Base-by-base conservation (phyloP, 2,888 invertebrate species). In the Drosophila borborema region DNA sequence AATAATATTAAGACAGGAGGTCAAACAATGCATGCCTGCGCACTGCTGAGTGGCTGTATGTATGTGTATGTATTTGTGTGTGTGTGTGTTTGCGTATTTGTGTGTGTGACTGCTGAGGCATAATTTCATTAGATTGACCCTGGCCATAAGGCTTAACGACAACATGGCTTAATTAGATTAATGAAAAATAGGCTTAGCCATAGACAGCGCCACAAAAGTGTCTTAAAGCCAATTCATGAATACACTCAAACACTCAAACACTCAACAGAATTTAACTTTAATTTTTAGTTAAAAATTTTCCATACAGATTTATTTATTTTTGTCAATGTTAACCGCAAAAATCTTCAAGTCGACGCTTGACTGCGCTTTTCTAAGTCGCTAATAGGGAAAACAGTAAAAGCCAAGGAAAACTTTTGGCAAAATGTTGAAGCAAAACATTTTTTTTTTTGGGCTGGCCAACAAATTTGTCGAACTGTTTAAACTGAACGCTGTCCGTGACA, bases 61-160 rank as follows among this genome's bases (percentile, higher is more conserved):
- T 53, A 14, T 51, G 14, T 56, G 63, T 77, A 68, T 64, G 28
- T 49, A 1, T 48, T 20, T 54, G 63, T 74, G 69, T n/a, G 18
- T 43, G 2, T 54, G 69, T 74, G 45, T 65, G 45, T 55, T 36
- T 16, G 16, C 10, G 18, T 18, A 2, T 43, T 43, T 49, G 3
- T 54, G 41, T 54, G 41, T 55, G 65, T 75, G 72, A 45, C 54
- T 76, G 67, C 53, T 81, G 77, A 70, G 53, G 70, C 74, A 77
- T 86, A 86, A 83, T 86, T 82, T 72, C 67, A 82, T 82, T 85
- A 74, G 71, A 73, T 74, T 67, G 66, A 51, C 49, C 60, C 51
- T 70, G 58, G 49, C 64, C 68, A 62, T 78, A 80, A 81, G 74
- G 79, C 77, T 77, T 72, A 49, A 69, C 49, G 40, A 61, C 53